These are phyloP conservation scores for Lontra canadensis DNA, from an alignment of 2,113 vertebrate genomes.

Conservation along the genomic window DNA sequence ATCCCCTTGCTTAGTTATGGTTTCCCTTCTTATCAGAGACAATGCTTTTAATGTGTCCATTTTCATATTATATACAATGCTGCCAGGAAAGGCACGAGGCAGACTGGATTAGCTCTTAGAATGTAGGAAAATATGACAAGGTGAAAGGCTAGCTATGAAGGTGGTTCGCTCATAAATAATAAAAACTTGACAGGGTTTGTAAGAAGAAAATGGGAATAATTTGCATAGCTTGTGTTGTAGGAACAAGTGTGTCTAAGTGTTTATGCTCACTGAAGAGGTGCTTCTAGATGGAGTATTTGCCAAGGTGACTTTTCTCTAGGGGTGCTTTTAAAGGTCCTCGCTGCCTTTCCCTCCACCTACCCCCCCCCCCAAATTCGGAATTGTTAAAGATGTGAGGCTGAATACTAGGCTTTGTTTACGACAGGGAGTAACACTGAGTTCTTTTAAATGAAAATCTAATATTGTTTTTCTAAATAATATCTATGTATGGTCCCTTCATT, in stretches of 20 bases:
- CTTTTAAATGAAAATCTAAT: conserved; percentile 51
- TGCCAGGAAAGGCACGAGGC: neutral
- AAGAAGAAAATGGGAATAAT: conserved; percentile 30
- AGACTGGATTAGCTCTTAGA: conserved; percentile 23
- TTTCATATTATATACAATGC: conserved; percentile 22
- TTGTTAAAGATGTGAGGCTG: conserved; percentile 24
- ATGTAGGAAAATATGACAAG: conserved; percentile 53
- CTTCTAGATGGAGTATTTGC: neutral
- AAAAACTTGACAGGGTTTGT: conserved; percentile 38
- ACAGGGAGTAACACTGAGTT: neutral
- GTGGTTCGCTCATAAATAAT: conserved; percentile 58
- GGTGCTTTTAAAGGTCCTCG: neutral
- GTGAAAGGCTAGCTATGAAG: conserved; percentile 57
- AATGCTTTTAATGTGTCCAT: neutral
- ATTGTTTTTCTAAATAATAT: conserved; percentile 3
- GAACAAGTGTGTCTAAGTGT: neutral
- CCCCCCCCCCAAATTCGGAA: neutral
- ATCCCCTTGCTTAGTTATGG: neutral
- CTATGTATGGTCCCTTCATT: neutral
- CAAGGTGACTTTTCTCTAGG: conserved; percentile 54
- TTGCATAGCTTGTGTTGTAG: conserved; percentile 33
- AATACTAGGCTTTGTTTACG: conserved; percentile 14
- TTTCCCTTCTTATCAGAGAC: conserved; percentile 32
- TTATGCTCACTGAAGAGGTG: neutral
- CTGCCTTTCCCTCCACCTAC: neutral